These are phyloP conservation scores for Charanyca ferruginea DNA, from an alignment of 2,888 invertebrate genomes.

Conservation along the genomic window DNA sequence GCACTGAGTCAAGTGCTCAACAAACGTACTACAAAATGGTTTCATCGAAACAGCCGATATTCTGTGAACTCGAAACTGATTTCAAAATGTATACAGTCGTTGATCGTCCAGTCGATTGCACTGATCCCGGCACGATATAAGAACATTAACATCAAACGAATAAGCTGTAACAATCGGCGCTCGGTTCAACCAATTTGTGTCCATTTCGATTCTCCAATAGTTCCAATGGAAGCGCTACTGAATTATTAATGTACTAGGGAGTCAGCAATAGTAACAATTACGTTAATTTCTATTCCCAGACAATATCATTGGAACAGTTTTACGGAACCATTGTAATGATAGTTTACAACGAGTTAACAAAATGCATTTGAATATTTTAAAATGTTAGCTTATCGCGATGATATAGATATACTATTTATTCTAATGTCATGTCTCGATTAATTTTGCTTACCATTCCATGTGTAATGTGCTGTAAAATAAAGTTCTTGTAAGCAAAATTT, in stretches of 20 bases:
- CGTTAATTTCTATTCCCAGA: conserved; percentile 27
- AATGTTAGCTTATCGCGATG: conserved; percentile 11
- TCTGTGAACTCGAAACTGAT: conserved; percentile 47
- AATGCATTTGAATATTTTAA: conserved; percentile 19
- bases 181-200: conserved; percentile 45
- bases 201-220: conserved; percentile 47
- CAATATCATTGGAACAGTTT: conserved; percentile 26
- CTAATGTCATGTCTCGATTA: conserved; percentile 12
- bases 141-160: conserved; percentile 62
- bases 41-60: conserved; percentile 17
- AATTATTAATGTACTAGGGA: conserved; percentile 51
- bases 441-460: conserved; percentile 33
- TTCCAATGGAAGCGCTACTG: conserved; percentile 33
- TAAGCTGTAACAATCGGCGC: conserved; percentile 32
- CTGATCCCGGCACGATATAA: conserved; percentile 42
- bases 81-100: conserved; percentile 49
- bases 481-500: conserved; percentile 54
- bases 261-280: conserved; percentile 36
- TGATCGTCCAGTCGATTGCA: conserved; percentile 56
- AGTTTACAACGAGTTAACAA: conserved; percentile 36
- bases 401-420: conserved; percentile 6
- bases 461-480: conserved; percentile 44
- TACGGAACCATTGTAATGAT: conserved; percentile 35
- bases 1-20: not conserved
- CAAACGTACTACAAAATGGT: not conserved